A percentile compares a stretch with the other conserved stretches of the same genome.
Conservation (phyloP, 2,888 invertebrate genomes). For the Globia sparganii region DNA sequence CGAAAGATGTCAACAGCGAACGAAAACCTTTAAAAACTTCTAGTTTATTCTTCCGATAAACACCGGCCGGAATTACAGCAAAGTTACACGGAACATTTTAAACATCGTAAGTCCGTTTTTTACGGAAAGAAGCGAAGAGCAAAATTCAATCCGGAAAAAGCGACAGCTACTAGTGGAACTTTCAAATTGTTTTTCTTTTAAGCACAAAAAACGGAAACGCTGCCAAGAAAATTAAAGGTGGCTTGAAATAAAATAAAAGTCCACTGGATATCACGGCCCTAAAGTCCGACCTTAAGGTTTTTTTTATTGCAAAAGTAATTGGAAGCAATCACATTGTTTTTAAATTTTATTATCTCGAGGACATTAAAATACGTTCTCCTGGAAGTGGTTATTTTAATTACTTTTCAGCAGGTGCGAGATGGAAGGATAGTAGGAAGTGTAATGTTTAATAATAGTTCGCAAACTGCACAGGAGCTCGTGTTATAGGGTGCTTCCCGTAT, state of each 20-base stretch:
- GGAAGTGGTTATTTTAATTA: slow-evolving; percentile 30
- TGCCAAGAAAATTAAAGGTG: slow-evolving; percentile 77
- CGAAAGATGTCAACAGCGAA: neutral
- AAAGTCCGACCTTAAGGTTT: slow-evolving; percentile 32
- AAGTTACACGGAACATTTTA: slow-evolving; percentile 52
- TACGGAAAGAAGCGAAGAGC: slow-evolving; percentile 67
- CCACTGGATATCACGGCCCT: slow-evolving; percentile 51
- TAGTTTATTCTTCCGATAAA: slow-evolving; percentile 50
- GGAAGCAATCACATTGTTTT: slow-evolving; percentile 58
- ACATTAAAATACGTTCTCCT: slow-evolving; percentile 1
- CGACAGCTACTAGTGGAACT: slow-evolving; percentile 69
- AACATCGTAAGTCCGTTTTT: slow-evolving; percentile 52
- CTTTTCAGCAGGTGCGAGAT: slow-evolving; percentile 16
- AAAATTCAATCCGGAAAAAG: slow-evolving; percentile 74
- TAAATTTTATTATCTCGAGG: slow-evolving; percentile 32
- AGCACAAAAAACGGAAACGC: slow-evolving; percentile 76
- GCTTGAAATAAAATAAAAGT: slow-evolving; percentile 78
- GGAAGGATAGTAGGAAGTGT: neutral
- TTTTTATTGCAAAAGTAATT: slow-evolving; percentile 57
- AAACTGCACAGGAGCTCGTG: slow-evolving; percentile 28
- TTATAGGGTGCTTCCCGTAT: slow-evolving; percentile 38
- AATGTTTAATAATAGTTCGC: slow-evolving; percentile 34
- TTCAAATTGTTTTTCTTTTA: slow-evolving; percentile 82
- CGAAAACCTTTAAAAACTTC: slow-evolving; percentile 31
- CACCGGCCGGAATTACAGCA: slow-evolving; percentile 41